phyloP scores from a whole-genome alignment of 2,113 vertebrate species.

The Recurvirostra avosetta region DNA sequence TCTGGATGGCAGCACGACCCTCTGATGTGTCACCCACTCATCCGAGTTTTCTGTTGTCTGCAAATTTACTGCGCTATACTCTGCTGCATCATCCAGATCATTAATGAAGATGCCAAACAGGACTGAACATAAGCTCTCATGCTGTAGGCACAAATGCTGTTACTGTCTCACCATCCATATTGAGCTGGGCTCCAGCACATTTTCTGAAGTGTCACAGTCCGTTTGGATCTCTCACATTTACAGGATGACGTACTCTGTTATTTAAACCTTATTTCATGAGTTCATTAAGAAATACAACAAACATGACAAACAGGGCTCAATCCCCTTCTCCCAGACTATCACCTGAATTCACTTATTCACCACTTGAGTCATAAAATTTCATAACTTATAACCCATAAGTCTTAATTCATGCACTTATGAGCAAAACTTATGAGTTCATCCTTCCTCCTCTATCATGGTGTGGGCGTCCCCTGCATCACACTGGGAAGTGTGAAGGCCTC shows the following conservation, averaged over 20 bases:
- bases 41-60: background rate
- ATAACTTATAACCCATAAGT: background rate
- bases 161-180: background rate
- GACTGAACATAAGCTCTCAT: background rate
- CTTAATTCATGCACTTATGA: background rate
- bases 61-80: background rate
- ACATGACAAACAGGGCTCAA: background rate
- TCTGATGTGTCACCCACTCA: background rate
- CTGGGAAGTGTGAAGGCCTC: background rate
- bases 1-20: background rate
- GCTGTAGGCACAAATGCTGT: background rate
- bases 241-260: background rate
- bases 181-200: background rate
- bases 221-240: background rate
- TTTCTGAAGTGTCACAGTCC: background rate
- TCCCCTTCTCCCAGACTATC: background rate
- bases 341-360: background rate
- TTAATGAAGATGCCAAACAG: background rate
- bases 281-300: background rate
- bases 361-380: background rate
- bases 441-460: background rate
- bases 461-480: rapidly evolving
- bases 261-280: background rate
- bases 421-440: background rate
- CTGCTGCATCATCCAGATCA: too few relatives aligned